Evolutionary conservation across 2,113 vertebrate genomes (phyloP), one percentile per base, ranked within the genome.

Genomic region (Bos indicus): DNA sequence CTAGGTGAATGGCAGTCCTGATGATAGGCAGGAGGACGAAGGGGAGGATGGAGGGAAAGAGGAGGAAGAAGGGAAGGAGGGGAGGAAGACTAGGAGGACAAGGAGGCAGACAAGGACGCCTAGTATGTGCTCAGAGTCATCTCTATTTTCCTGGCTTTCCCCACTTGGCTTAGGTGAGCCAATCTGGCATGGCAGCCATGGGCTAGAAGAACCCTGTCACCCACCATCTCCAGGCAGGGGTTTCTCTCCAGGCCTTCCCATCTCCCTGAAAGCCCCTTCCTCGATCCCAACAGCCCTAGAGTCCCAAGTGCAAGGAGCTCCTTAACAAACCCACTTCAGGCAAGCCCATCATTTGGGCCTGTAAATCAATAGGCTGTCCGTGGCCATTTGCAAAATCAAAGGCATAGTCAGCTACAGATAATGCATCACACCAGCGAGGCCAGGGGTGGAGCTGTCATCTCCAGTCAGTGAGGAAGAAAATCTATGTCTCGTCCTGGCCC

Each of bases 351-450:
- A 2, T 74, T 60, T 46, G 56, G 71, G 59, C 56, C 82, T n/a
- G 15, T 82, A 64, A 93, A 92, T 95, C 93, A 93, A 74, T 89
- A 93, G 88, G 43, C n/a, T 80, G 52, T 86, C 60, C 28, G 2
- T 46, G 95, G 86, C 82, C 90, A 85, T 90, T 95, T 87, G 74
- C 80, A 91, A 95, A 97, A 90, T 90, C 77, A 94, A 67, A 96
- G 90, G 54, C 74, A 17, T 0, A 10, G 57, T 85, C 46, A 48
- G 43, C 88, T 92, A 48, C 30, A 59, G 94, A 74, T 60, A 90
- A 88, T 92, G 93, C 94, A 93, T 94, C 71, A 48, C 5, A 67
- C 52, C 26, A 8, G 60, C 4, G 59, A 84, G 85, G 86, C 67
- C 33, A 2, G 78, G 91, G 51, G 36, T 0, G 3, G 93, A 64